A percentile compares a stretch with the other conserved stretches of the same genome.
Conservation (phyloP, 2,113 vertebrate genomes). For the Damaliscus lunatus region DNA sequence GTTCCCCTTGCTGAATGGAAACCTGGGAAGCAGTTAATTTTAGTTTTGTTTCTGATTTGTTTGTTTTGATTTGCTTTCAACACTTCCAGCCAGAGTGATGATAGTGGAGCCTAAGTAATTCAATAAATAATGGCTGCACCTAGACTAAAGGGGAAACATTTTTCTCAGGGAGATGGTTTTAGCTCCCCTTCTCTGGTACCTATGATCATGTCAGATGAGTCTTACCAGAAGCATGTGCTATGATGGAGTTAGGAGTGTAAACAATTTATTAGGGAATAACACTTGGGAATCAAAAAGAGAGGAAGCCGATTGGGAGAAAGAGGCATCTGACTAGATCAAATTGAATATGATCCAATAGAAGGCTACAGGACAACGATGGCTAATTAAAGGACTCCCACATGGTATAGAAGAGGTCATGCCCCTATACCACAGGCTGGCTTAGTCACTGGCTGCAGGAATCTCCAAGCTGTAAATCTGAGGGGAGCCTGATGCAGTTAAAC, state of each 20-base stretch:
- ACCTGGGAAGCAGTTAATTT: not conserved
- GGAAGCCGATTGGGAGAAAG: not conserved
- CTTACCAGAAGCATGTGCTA: not conserved
- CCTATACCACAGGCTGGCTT: not conserved
- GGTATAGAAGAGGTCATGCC: not conserved
- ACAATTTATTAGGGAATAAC: not conserved
- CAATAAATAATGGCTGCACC: not conserved
- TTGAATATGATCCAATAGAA: not conserved
- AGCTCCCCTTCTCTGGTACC: not conserved
- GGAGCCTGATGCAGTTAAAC: not conserved
- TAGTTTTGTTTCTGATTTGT: not conserved
- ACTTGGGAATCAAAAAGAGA: not conserved
- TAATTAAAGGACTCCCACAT: not conserved
- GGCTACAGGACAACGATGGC: not conserved
- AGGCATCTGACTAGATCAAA: not conserved
- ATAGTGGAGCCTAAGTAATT: not conserved
- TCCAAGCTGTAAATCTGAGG: not conserved
- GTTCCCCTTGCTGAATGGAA: not conserved
- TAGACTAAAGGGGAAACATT: not conserved
- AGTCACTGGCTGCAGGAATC: not conserved
- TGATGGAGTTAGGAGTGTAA: not conserved
- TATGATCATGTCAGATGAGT: not conserved
- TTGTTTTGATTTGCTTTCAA: not conserved
- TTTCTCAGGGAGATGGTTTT: not conserved
- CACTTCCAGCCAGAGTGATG: not conserved